phyloP scores from a whole-genome alignment of 2,797 vertebrate species.

The Lepilemur septentrionalis region DNA sequence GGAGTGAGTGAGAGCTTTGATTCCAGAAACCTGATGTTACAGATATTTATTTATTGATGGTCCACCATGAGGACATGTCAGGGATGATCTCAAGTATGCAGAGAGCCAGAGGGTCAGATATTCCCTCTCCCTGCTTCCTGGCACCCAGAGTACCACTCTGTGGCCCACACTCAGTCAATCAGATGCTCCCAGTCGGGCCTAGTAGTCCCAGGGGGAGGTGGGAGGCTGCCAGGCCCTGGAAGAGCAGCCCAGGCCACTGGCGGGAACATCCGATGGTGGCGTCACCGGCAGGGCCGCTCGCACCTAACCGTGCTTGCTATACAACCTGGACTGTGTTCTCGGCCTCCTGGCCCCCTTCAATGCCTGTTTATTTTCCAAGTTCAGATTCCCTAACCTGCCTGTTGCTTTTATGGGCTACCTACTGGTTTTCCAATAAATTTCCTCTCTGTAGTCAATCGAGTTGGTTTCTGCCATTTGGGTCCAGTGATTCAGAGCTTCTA shows the following conservation, averaged over 20 bases:
- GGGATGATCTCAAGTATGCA: not conserved
- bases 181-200: too few relatives aligned
- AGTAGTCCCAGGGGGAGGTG: not conserved
- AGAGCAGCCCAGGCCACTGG: not conserved
- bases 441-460: not conserved
- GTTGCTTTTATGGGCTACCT: not conserved
- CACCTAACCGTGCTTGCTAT: not conserved
- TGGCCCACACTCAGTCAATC: not conserved
- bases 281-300: not conserved
- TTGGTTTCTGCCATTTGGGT: not conserved
- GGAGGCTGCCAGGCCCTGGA: too few relatives aligned
- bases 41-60: not conserved
- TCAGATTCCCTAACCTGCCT: not conserved
- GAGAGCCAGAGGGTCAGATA: not conserved
- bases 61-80: not conserved
- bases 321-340: not conserved
- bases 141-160: not conserved
- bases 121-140: not conserved
- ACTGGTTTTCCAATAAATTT: not conserved
- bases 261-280: not conserved
- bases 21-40: not conserved
- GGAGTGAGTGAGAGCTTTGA: not conserved
- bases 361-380: not conserved
- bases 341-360: not conserved
- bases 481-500: not conserved